Evolutionary conservation across 1,140 invertebrate genomes (phyloP).

Genomic region (Drosophila nebulosa): DNA sequence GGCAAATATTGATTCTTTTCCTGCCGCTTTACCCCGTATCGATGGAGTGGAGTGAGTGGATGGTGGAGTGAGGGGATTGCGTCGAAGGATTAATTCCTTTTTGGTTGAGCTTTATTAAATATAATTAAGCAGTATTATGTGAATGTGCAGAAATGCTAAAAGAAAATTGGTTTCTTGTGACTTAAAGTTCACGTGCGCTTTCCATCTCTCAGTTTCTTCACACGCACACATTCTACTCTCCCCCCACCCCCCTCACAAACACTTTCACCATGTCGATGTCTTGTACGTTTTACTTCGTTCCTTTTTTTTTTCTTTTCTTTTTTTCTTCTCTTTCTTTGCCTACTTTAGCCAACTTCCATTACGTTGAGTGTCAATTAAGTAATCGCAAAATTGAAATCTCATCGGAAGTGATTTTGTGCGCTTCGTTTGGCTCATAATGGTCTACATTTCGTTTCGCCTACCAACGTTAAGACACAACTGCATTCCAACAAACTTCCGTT

Average conservation of each 20-base stretch:
- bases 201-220: neutral
- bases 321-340: neutral
- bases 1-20: constrained; percentile 44
- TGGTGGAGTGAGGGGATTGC: neutral
- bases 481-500: constrained; percentile 74
- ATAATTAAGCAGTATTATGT: neutral
- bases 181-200: neutral
- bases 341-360: constrained; percentile 59
- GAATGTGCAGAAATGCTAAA: neutral
- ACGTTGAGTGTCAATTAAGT: constrained; percentile 77
- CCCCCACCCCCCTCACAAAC: neutral
- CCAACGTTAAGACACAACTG: constrained; percentile 32
- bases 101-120: neutral
- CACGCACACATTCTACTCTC: neutral
- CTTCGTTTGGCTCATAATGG: constrained; percentile 52
- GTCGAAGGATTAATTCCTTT: neutral
- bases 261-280: neutral
- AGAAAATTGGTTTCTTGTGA: constrained; percentile 1
- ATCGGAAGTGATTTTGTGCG: constrained; percentile 77
- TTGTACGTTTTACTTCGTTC: neutral
- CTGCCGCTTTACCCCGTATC: neutral
- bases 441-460: constrained; percentile 32
- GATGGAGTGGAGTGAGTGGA: neutral
- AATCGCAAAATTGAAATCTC: constrained; percentile 76
- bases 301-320: neutral